Percentiles rank a stretch among this genome's conserved stretches.
These are phyloP conservation scores for Chiroxiphia lanceolata DNA, from an alignment of 2,797 vertebrate species.

Conservation along the genomic window DNA sequence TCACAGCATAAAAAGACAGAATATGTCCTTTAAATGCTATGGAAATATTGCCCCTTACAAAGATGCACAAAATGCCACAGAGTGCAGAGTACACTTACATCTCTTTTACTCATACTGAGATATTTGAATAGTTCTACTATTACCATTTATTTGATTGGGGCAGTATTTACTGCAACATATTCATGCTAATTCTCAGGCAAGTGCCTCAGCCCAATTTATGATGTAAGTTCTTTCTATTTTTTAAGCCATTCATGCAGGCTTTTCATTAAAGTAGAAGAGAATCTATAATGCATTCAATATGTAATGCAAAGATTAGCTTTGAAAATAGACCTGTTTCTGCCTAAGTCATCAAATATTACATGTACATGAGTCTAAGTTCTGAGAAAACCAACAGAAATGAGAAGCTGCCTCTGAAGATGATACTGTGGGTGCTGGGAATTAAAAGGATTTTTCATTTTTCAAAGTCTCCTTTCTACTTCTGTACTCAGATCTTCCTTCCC, in stretches of 20 bases:
- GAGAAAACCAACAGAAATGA: constrained; percentile 35
- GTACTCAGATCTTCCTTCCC: neutral
- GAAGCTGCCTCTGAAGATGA: constrained; percentile 3
- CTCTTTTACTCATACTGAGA: neutral
- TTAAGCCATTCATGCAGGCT: constrained; percentile 14
- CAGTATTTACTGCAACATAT: constrained; percentile 5
- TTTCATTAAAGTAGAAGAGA: constrained; percentile 60
- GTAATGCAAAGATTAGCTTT: constrained; percentile 63
- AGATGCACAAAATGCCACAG: neutral
- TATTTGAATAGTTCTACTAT: neutral
- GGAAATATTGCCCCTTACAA: neutral
- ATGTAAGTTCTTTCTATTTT: constrained; percentile 13
- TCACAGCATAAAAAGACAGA: neutral
- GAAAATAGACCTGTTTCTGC: constrained; percentile 61
- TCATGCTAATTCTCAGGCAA: constrained; percentile 36
- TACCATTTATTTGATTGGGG: neutral
- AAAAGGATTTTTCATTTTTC: neutral
- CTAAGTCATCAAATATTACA: constrained; percentile 56
- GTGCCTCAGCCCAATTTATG: constrained; percentile 1
- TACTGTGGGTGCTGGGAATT: neutral
- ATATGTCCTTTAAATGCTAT: neutral
- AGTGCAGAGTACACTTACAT: neutral
- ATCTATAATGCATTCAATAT: constrained; percentile 46
- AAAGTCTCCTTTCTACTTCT: neutral
- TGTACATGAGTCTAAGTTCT: neutral